Percentiles rank a stretch among this genome's conserved stretches.
Conservation (phyloP, 1,140 invertebrate genomes). For the Orussus abietinus region DNA sequence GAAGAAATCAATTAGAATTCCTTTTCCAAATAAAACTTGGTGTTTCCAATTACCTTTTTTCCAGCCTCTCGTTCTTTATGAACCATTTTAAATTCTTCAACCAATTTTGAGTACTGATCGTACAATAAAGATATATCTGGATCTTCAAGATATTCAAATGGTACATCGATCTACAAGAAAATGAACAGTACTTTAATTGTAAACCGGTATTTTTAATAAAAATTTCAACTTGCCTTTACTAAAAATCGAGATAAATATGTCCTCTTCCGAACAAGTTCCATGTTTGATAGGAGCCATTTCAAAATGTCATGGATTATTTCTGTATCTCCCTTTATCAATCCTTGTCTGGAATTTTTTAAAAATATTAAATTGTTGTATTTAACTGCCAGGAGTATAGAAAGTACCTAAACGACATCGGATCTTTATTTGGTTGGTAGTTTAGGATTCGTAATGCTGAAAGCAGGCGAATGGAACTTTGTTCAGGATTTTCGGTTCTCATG, state of each 20-base stretch:
- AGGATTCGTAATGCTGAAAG: constrained; percentile 62
- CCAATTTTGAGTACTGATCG: constrained; percentile 71
- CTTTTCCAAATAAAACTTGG: too few relatives aligned
- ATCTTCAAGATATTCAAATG: constrained; percentile 76
- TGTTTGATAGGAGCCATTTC: constrained; percentile 72
- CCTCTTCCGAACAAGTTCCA: constrained; percentile 71
- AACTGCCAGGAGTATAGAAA: too few relatives aligned
- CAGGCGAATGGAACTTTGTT: constrained; percentile 61
- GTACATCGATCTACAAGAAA: constrained; percentile 67
- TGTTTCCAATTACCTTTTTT: constrained; percentile 53
- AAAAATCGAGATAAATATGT: constrained; percentile 76
- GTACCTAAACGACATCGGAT: constrained; percentile 47
- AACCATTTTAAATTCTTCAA: constrained; percentile 77
- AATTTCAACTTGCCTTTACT: constrained; percentile 56
- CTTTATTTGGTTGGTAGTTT: constrained; percentile 65
- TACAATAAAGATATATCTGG: constrained; percentile 69
- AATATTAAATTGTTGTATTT: constrained; percentile 9
- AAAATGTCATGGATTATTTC: constrained; percentile 73
- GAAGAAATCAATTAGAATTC: too few relatives aligned
- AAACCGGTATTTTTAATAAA: constrained; percentile 18
- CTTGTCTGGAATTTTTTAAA: constrained; percentile 60
- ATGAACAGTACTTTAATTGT: constrained; percentile 30
- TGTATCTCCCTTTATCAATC: constrained; percentile 71
- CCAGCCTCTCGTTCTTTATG: constrained; percentile 72
- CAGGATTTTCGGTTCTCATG: constrained; percentile 61